These are phyloP conservation scores for Labeo rohita DNA, from an alignment of 2,113 vertebrate species.

Conservation along the genomic window DNA sequence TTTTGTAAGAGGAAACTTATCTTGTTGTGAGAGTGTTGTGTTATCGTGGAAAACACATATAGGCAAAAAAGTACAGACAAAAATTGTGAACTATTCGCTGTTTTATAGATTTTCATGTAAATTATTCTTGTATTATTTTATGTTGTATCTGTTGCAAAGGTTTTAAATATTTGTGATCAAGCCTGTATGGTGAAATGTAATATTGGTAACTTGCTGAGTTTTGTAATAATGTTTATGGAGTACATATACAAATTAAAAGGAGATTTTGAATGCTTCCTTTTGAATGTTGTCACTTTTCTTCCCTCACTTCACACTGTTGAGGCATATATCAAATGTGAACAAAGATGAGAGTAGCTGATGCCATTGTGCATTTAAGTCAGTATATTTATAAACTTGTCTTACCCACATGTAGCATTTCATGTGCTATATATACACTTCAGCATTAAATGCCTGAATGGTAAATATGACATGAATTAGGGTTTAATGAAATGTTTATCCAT, in stretches of 20 bases:
- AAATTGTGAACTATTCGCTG: conserved; percentile 98
- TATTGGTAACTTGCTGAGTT: conserved; percentile 99
- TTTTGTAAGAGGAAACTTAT: conserved; percentile 99
- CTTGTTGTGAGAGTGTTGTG: conserved; percentile 99
- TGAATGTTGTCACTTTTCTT: conserved; percentile 77
- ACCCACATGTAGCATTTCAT: neutral
- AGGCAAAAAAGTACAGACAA: conserved; percentile 77
- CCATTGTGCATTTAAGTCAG: neutral
- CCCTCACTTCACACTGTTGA: conserved; percentile 24
- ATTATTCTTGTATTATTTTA: conserved; percentile 99
- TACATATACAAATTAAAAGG: conserved; percentile 99
- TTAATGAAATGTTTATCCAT: neutral
- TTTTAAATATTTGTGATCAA: conserved; percentile 99
- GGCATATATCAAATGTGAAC: neutral
- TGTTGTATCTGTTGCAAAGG: conserved; percentile 99
- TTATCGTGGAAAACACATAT: conserved; percentile 97
- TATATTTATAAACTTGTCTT: neutral
- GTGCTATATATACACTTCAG: neutral
- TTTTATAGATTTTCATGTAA: conserved; percentile 99
- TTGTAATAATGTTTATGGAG: conserved; percentile 99
- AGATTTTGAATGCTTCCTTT: conserved; percentile 97
- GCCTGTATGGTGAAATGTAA: conserved; percentile 99
- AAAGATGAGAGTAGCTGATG: neutral
- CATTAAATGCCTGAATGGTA: neutral
- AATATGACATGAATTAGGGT: neutral